Evolutionary conservation across 2,888 invertebrate species (phyloP).

Genomic region (Rapana venosa): DNA sequence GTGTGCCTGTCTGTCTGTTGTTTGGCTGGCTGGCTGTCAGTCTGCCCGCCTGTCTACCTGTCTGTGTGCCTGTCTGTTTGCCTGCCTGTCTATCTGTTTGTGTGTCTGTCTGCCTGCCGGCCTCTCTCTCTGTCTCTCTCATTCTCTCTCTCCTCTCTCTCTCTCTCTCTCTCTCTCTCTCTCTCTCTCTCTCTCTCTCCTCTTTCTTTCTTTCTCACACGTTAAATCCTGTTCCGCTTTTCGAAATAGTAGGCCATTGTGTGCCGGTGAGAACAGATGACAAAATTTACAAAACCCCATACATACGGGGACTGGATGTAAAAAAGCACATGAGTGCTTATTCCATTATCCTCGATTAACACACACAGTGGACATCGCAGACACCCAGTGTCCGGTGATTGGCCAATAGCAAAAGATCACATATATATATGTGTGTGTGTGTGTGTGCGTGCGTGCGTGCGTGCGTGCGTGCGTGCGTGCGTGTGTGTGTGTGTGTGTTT

Average conservation of each 20-base stretch:
- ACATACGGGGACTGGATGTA: too few species aligned
- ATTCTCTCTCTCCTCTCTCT: background rate
- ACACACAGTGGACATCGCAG: too few species aligned
- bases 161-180: background rate
- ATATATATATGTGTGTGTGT: background rate
- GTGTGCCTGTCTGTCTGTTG: too few species aligned
- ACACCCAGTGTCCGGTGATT: too few species aligned
- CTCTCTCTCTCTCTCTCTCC: background rate
- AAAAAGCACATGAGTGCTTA: too few species aligned
- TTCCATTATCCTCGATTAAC: too few species aligned
- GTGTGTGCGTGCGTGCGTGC: background rate
- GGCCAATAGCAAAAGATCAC: too few species aligned
- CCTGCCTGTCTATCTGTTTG: background rate
- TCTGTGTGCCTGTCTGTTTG: background rate
- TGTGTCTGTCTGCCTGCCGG: too few species aligned
- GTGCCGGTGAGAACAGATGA: too few species aligned
- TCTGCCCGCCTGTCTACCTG: background rate
- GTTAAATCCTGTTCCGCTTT: background rate
- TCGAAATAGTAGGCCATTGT: background rate
- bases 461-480: background rate
- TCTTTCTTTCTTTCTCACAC: background rate
- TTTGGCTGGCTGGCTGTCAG: background rate
- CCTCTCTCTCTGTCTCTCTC: constrained; percentile 9
- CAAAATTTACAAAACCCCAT: too few species aligned
- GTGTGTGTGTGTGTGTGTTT: background rate